Evolutionary conservation across 1,140 invertebrate species (phyloP).

Genomic region (Augochlora pura): DNA sequence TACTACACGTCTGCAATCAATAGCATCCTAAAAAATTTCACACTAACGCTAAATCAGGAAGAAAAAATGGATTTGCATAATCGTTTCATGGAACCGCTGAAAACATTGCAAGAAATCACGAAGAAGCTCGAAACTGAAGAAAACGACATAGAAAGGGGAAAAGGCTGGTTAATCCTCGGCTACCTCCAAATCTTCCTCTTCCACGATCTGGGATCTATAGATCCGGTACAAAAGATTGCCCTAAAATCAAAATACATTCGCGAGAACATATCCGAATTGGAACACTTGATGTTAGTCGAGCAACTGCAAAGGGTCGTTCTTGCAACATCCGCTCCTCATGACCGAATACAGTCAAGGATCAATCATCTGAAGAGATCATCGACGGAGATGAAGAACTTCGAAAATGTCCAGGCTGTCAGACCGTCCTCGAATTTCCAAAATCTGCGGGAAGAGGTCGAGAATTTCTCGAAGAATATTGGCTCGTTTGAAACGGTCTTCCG

Average conservation of each 20-base stretch:
- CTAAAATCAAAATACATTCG: constrained; percentile 85
- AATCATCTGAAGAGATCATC: constrained; percentile 59
- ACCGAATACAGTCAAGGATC: background rate
- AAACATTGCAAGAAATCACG: constrained; percentile 40
- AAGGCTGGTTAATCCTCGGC: constrained; percentile 76
- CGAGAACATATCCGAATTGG: constrained; percentile 82
- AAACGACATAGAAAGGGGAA: constrained; percentile 63
- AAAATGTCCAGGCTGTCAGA: constrained; percentile 79
- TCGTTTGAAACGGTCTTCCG: constrained; percentile 59
- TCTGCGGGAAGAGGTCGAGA: constrained; percentile 72
- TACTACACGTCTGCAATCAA: constrained; percentile 63
- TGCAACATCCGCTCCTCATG: constrained; percentile 38
- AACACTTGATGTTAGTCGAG: constrained; percentile 64
- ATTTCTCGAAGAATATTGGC: constrained; percentile 65
- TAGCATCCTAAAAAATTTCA: constrained; percentile 11
- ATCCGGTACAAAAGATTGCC: constrained; percentile 87
- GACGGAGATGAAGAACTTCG: constrained; percentile 54
- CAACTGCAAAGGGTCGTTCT: constrained; percentile 62
- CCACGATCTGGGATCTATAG: constrained; percentile 81
- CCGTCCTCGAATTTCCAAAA: constrained; percentile 81
- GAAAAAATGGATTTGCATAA: constrained; percentile 1
- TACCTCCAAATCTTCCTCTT: constrained; percentile 77
- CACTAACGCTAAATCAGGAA: background rate
- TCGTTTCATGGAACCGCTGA: constrained; percentile 33
- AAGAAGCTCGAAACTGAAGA: constrained; percentile 15